Percentiles rank a stretch among this genome's conserved stretches.
Evolutionary conservation across 2,113 vertebrate genomes (phyloP).

Genomic region (Aspiorhynchus laticeps): DNA sequence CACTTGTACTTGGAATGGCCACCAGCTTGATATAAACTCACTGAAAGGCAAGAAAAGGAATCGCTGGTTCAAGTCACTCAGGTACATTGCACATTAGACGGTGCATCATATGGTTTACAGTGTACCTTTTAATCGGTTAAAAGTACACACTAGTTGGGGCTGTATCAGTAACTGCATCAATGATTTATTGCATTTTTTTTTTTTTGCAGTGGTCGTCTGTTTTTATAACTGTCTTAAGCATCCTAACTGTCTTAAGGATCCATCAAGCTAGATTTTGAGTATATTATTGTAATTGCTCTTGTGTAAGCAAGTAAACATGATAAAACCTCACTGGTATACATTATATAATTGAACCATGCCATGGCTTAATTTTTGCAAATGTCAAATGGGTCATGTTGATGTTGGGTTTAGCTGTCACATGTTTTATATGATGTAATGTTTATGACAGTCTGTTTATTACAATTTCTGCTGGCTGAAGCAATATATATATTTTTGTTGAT

Average conservation of each 20-base stretch:
- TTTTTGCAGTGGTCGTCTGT: not conserved
- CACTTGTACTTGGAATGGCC: constrained; percentile 19
- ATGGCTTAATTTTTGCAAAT: not conserved
- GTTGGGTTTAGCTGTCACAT: not conserved
- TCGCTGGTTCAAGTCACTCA: constrained; percentile 54
- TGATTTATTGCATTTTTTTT: not conserved
- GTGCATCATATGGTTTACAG: not conserved
- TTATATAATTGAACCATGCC: not conserved
- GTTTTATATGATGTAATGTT: constrained; percentile 1
- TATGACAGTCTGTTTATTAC: not conserved
- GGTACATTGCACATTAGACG: constrained; percentile 35
- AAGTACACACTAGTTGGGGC: no score
- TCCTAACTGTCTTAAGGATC: not conserved
- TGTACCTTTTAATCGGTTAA: not conserved
- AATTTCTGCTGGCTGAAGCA: not conserved
- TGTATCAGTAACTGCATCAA: not conserved
- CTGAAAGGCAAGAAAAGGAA: constrained; percentile 57
- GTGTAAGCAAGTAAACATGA: not conserved
- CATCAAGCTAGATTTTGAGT: not conserved
- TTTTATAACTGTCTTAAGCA: no score
- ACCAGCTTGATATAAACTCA: constrained; percentile 50
- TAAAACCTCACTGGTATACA: not conserved
- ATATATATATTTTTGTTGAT: not conserved
- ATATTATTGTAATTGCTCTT: not conserved
- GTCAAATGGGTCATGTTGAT: not conserved